Base-by-base conservation (phyloP, 2,888 invertebrate species). In the Drepana falcataria region DNA sequence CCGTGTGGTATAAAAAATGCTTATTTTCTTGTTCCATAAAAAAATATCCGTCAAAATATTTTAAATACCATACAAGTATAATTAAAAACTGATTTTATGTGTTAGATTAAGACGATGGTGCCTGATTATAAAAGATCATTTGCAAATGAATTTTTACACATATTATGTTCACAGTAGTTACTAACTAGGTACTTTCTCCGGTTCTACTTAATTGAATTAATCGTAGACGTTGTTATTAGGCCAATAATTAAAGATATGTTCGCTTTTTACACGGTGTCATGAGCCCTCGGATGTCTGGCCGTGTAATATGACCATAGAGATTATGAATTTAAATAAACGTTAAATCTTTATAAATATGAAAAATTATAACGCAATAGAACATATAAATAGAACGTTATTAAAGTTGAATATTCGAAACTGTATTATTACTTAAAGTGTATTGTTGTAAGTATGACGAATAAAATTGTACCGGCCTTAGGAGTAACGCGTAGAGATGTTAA, bases 381-480 rank as follows among this genome's bases (percentile, higher is more conserved):
- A 35, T 21, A 49, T 7, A 37, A 40, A 49, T 49, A 40, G 40
- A 64, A 63, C 64, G 59, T 48, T 56, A 60, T 59, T 67, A 80
- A 83, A 87, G 86, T 86, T 88, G 81, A 83, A 73, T 75, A 76
- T 84, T 85, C 74, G 80, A 86, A 85, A 79, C 71, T 79, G 77
- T 80, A 83, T 79, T 73, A 75, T 81, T 84, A 85, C 83, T 85
- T 82, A 83, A 86, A 87, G 82, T 87, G 82, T 87, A 82, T 85
- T 83, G 81, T 83, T 81, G 73, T 87, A 85, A 87, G 84, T 78
- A 75, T 73, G 79, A 80, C 62, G 77, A 81, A 77, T 74, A n/a
- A 80, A 81, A 74, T 69, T 81, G 82, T 89, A 85, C 90, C 90
- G 90, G 90, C 90, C 90, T 89, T 90, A 90, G 89, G 73, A 79